Base-by-base conservation (phyloP, 2,888 invertebrate species). In the Caenorhabditis uteleia region DNA sequence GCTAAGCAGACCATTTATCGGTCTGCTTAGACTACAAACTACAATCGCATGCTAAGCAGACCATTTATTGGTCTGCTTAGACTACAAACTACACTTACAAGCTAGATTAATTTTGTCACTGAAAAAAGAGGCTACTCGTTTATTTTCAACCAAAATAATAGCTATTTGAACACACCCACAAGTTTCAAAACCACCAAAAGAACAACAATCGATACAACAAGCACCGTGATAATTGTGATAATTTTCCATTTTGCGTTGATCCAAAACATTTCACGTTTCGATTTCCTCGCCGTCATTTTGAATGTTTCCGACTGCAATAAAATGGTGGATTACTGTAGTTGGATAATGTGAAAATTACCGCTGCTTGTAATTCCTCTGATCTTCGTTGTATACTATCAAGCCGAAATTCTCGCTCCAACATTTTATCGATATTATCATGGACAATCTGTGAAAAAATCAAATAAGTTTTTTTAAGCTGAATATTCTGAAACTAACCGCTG, bases 161-260 rank as follows among this genome's bases (percentile, higher is more conserved):
- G 12, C 29, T 29, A 12, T 34, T n/a, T n/a, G n/a, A 34, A 12
- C 5, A 34, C 34, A 14, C n/a, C n/a, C n/a, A n/a, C n/a, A 5
- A n/a, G n/a, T n/a, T 34, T 34, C 8, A 43, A 12, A 27, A 43
- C 2, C 2, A 43, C 6, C 16, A 43, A 26, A 43, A 43, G 26
- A n/a, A 43, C 8, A 27, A 14, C 2, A 27, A 43, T 27, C 2
- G 18, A 26, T 5, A 27, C 3, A 43, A n/a, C n/a, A 5, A 16
- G 5, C 5, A 43, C 16, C 12, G 18, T 18, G 27, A 26, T 6
- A 8, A 6, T 8, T 27, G 27, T 26, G 7, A 43, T 43, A 14
- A 43, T 43, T 43, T 26, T 43, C 42, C 42, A 43, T 43, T 43
- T 43, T 16, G 27, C 27, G 27, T 43, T 43, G 14, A 27, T 43